Base-by-base conservation (phyloP, 2,113 vertebrate genomes). In the Apteryx owenii region DNA sequence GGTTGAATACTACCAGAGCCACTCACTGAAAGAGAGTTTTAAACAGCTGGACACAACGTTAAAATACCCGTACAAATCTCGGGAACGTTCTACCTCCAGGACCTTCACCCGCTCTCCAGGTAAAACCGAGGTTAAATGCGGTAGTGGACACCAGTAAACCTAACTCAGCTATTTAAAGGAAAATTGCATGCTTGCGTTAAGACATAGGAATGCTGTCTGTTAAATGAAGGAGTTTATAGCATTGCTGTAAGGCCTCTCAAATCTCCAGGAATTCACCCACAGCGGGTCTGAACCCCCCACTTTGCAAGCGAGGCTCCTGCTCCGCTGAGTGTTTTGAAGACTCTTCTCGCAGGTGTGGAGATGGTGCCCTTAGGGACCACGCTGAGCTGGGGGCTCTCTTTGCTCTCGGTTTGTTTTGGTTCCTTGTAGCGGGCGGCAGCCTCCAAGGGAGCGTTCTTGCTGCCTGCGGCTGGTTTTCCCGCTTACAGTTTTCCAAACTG, bases 11-110 rank as follows among this genome's bases (percentile, higher is more conserved):
- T 99, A 99, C 96, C 99, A 99, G 98, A 96, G 96, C 73, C 99
- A 99, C 97, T 99, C 99, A 0, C 98, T 99, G 91, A 99, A 99
- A 97, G 99, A 99, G 97, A 99, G 99, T 97, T 99, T 99, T 98
- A 99, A 99, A 96, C 98, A 99, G 95, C 97, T 99, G 96, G 99
- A 99, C 92, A 99, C 99, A 0, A 99, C 99, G 0, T 96, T 99
- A 93, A 99, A 99, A 79, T 99, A 99, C 56, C 99, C 99, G 13
- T 99, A 99, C 97, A 99, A 99, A 95, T 98, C 99, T 2, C 98
- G 99, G 96, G 99, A 99, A 72, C 99, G 99, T 4, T 97, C 98
- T 1, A 97, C 98, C 80, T 98, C 98, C 62, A 98, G 99, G 81
- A 98, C 98, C 93, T 99, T 98, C 87, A 98, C 99, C 11, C 98